These are phyloP conservation scores for Echinometra lucunter DNA, from an alignment of 53 echinoderm and acorn worm species.

Conservation along the genomic window DNA sequence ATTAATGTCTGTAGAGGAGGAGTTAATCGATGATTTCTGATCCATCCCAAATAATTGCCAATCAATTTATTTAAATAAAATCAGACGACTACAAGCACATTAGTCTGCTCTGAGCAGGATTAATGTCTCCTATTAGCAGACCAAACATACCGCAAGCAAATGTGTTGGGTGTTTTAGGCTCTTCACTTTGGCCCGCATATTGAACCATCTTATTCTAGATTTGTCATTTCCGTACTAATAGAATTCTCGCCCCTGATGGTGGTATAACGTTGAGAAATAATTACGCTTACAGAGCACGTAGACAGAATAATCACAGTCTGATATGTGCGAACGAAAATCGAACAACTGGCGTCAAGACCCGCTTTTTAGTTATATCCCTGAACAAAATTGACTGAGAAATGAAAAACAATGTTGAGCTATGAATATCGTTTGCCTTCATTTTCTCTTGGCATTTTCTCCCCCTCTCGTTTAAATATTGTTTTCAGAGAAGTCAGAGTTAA, in stretches of 20 bases:
- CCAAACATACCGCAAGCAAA: slow-evolving; percentile 42
- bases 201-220: slow-evolving; percentile 19
- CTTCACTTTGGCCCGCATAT: neutral
- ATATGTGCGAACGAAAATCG: slow-evolving; percentile 67
- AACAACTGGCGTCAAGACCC: slow-evolving; percentile 66
- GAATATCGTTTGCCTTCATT: slow-evolving; percentile 67
- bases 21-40: neutral
- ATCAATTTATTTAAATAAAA: slow-evolving; percentile 24
- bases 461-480: slow-evolving; percentile 60
- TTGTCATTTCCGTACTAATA: slow-evolving; percentile 39
- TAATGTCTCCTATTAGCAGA: slow-evolving; percentile 34
- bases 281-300: slow-evolving; percentile 69
- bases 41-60: slow-evolving; percentile 31
- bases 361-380: slow-evolving; percentile 37
- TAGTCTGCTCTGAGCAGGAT: slow-evolving; percentile 35
- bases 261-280: slow-evolving; percentile 51
- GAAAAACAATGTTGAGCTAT: slow-evolving; percentile 65
- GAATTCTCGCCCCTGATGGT: slow-evolving; percentile 37
- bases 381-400: slow-evolving; percentile 42
- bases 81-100: neutral
- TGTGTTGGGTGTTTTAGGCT: neutral
- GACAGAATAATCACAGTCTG: slow-evolving; percentile 54
- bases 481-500: slow-evolving; percentile 55
- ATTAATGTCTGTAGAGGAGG: slow-evolving; percentile 25
- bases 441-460: slow-evolving; percentile 52